Evolutionary conservation across 1,140 invertebrate species (phyloP), one percentile per base, ranked within the genome.

Genomic region (Nebria ingens): DNA sequence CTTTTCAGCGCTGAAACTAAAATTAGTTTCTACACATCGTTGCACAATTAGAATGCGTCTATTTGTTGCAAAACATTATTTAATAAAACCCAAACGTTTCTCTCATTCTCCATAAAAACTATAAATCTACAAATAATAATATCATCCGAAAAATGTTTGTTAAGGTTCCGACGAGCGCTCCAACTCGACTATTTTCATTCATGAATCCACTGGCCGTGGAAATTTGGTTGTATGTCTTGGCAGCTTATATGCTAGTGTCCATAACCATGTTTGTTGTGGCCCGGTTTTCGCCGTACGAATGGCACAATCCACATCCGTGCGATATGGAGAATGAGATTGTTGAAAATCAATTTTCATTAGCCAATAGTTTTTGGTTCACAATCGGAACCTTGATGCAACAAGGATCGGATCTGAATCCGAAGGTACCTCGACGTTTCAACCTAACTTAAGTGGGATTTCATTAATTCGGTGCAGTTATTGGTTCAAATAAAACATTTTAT

Each of bases 381-480:
- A 86, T 90, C 54, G 87, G 87, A 1, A 88, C 85, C 6, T 73
- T 91, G 15, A 89, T 91, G 86, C 87, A 89, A 66, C 87, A 91
- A 73, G 87, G 87, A 21, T 85, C 83, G 1, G 83, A 86, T 67
- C 71, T 86, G 22, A 83, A 84, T 69, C 86, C 86, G 2, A 81
- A 85, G 76, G 81, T 83, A 78, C 69, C 62, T 45, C 40, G 3
- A n/a, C n/a, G n/a, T n/a, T n/a, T n/a, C n/a, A n/a, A n/a, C n/a
- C n/a, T n/a, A n/a, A n/a, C n/a, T n/a, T n/a, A n/a, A n/a, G n/a
- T n/a, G n/a, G n/a, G n/a, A n/a, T n/a, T n/a, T n/a, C n/a, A n/a
- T n/a, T n/a, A n/a, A n/a, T n/a, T n/a, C n/a, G n/a, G n/a, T n/a
- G n/a, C n/a, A n/a, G n/a, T n/a, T n/a, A n/a, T n/a, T n/a, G n/a